phyloP scores from a whole-genome alignment of 2,113 vertebrate genomes.

The Leptosomus discolor region DNA sequence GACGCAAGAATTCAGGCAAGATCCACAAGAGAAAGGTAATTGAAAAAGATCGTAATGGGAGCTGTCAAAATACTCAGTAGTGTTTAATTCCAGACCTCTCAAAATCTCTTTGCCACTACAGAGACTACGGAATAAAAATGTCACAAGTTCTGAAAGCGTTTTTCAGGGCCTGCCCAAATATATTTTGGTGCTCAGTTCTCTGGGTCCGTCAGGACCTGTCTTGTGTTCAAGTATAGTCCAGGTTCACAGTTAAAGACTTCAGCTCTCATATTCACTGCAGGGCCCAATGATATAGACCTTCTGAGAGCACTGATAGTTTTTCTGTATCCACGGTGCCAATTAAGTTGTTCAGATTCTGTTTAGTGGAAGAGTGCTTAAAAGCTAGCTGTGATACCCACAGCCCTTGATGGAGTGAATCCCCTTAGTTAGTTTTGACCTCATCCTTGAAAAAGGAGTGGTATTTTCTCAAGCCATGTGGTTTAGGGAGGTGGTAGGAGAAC shows the following conservation, averaged over 20 bases:
- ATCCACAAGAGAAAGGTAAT: neutral
- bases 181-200: neutral
- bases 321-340: neutral
- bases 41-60: neutral
- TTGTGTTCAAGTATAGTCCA: neutral
- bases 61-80: neutral
- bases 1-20: neutral
- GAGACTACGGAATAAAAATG: neutral
- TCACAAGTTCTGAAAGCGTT: neutral
- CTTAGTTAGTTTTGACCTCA: neutral
- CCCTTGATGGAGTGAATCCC: neutral
- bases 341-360: neutral
- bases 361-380: neutral
- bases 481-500: neutral
- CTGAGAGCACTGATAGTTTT: neutral
- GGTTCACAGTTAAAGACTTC: neutral
- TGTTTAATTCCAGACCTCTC: neutral
- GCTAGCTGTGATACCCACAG: neutral
- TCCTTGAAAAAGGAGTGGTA: neutral
- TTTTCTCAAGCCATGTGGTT: neutral
- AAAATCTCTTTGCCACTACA: neutral
- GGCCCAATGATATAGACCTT: no score
- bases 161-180: neutral
- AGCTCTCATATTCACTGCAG: neutral
- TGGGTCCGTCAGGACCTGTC: neutral